phyloP scores from a whole-genome alignment of 1,140 invertebrate genomes.

The Drosophila teissieri region DNA sequence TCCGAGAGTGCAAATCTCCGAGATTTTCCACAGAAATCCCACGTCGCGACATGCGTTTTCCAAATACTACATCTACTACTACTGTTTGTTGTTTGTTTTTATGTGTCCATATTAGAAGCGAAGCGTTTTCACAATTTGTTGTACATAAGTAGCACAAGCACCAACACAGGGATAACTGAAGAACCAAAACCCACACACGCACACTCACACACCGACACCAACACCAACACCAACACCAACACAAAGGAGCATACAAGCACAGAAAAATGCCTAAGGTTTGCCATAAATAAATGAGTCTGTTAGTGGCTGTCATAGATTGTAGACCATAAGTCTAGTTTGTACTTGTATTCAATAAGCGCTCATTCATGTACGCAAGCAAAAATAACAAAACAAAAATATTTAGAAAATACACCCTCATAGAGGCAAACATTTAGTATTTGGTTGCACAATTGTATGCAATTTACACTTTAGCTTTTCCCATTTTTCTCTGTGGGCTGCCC shows the following conservation, averaged over 20 bases:
- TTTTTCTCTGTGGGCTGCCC: conserved; percentile 13
- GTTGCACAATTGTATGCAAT: conserved; percentile 46
- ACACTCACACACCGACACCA: conserved; percentile 29
- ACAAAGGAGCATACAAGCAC: conserved; percentile 23
- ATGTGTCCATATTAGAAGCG: conserved; percentile 69
- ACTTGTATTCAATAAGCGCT: conserved; percentile 63
- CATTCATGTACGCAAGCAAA: conserved; percentile 31
- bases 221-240: conserved; percentile 31
- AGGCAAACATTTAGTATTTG: conserved; percentile 31
- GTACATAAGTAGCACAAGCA: conserved; percentile 61
- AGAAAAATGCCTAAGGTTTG: conserved; percentile 77
- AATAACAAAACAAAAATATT: conserved; percentile 4
- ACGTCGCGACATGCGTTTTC: conserved; percentile 15
- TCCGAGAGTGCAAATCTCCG: conserved; percentile 18
- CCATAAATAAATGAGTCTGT: conserved; percentile 41
- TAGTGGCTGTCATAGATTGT: conserved; percentile 47
- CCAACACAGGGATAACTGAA: conserved; percentile 44
- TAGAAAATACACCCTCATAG: not conserved
- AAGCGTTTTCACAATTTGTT: conserved; percentile 57
- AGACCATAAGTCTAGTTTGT: conserved; percentile 57
- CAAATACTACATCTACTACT: conserved; percentile 5
- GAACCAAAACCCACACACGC: conserved; percentile 23
- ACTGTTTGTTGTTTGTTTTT: conserved; percentile 40
- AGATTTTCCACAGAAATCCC: conserved; percentile 14
- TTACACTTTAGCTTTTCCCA: conserved; percentile 6